phyloP scores from a whole-genome alignment of 2,888 invertebrate species.

The Melikaiella ostensackeni region DNA sequence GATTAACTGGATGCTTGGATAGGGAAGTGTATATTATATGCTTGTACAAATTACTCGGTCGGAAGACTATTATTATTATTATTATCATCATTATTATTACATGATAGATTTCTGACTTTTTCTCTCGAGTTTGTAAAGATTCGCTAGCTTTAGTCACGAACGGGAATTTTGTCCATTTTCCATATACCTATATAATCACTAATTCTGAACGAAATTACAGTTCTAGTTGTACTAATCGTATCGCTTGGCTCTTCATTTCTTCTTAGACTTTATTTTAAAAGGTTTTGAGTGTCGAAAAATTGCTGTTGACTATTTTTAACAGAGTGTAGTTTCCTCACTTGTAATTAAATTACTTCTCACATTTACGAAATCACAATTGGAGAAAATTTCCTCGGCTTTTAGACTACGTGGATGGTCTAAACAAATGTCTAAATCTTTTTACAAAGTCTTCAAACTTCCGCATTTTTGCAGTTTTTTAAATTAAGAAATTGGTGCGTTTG shows the following conservation, averaged over 20 bases:
- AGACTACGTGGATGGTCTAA: background rate
- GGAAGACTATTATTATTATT: conserved; percentile 8
- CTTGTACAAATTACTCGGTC: conserved; percentile 21
- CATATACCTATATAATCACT: background rate
- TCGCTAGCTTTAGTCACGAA: conserved; percentile 25
- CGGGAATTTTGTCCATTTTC: background rate
- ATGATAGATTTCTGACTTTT: conserved; percentile 20
- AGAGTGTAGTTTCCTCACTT: background rate
- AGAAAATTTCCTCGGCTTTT: background rate
- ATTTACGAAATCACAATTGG: background rate
- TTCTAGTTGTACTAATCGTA: background rate
- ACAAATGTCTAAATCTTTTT: background rate
- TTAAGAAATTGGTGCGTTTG: background rate
- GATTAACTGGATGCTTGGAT: conserved; percentile 1
- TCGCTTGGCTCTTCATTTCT: background rate
- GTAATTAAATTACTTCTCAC: background rate
- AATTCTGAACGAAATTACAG: background rate
- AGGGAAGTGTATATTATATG: conserved; percentile 22
- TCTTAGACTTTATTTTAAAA: background rate
- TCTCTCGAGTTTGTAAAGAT: conserved; percentile 40
- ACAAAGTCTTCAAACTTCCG: background rate
- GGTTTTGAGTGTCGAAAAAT: background rate
- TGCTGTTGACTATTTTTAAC: conserved; percentile 3
- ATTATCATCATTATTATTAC: conserved; percentile 5
- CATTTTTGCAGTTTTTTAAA: background rate